Evolutionary conservation across 2,888 invertebrate species (phyloP).

Genomic region (Strigamia transsilvanica): DNA sequence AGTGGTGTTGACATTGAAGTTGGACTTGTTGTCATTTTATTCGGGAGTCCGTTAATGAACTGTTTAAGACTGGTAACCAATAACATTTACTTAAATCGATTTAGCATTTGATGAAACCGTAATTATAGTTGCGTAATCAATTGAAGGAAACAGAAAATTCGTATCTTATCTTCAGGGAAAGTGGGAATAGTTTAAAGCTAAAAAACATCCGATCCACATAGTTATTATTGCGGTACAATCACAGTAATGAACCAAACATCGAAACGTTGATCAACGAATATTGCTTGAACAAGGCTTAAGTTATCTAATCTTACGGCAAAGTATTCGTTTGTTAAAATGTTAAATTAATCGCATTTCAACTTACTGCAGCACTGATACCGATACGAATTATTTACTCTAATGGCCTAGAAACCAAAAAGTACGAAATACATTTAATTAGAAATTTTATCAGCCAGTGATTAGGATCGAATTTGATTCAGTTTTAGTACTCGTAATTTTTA

Average conservation of each 20-base stretch:
- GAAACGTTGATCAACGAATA: background rate
- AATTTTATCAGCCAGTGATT: background rate
- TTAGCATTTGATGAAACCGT: background rate
- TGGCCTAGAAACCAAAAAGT: background rate
- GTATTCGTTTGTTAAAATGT: background rate
- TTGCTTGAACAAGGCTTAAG: background rate
- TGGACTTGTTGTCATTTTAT: constrained; percentile 33
- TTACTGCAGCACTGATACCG: background rate
- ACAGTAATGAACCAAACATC: no score
- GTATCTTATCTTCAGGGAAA: background rate
- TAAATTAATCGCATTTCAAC: background rate
- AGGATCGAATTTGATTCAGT: background rate
- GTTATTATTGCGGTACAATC: background rate
- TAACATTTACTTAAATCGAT: background rate
- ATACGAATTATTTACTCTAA: background rate
- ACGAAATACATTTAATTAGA: background rate
- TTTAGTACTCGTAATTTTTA: background rate
- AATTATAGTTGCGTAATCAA: background rate
- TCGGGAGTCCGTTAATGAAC: background rate
- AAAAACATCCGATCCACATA: background rate
- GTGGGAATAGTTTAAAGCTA: background rate
- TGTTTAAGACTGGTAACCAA: background rate
- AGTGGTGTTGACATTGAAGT: constrained; percentile 31
- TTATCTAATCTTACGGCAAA: background rate
- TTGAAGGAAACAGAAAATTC: background rate